phyloP scores from a whole-genome alignment of 64 coral and sea anemone species.

The Montipora efflorescens region DNA sequence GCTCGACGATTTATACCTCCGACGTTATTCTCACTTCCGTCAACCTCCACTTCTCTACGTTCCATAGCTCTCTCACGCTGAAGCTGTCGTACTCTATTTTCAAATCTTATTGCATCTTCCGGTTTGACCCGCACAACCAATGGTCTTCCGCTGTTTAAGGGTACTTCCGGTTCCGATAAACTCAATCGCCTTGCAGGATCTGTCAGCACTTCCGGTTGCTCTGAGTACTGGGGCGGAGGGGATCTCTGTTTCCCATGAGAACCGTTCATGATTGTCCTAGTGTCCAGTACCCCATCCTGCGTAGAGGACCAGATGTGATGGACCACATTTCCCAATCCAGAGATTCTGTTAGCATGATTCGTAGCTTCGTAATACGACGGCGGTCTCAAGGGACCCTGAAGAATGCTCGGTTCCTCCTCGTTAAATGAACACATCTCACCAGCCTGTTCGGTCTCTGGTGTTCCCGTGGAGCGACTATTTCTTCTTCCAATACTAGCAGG shows the following conservation, averaged over 20 bases:
- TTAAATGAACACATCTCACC: conserved; percentile 86
- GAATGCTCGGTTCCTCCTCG: conserved; percentile 81
- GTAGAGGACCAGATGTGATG: conserved; percentile 7
- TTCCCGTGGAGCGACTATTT: conserved; percentile 52
- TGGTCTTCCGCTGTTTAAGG: conserved; percentile 9
- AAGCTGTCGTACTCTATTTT: conserved; percentile 36
- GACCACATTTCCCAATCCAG: not conserved
- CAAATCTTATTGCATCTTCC: conserved; percentile 23
- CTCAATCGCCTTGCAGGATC: conserved; percentile 23
- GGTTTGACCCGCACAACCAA: conserved; percentile 22
- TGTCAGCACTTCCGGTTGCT: not conserved
- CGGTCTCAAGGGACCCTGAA: conserved; percentile 61
- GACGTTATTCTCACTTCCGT: not conserved
- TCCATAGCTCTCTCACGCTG: conserved; percentile 48
- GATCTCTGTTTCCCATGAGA: not conserved
- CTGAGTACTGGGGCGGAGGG: conserved; percentile 35
- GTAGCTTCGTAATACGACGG: conserved; percentile 75
- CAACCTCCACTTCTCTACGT: not conserved
- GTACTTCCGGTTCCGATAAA: conserved; percentile 22
- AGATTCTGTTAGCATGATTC: not conserved
- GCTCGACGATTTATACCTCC: conserved; percentile 10
- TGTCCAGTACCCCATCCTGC: not conserved
- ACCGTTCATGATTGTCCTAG: not conserved
- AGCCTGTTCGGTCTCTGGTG: conserved; percentile 28
- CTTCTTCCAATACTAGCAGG: conserved; percentile 27